phyloP scores from a whole-genome alignment of 2,888 invertebrate genomes.

The Drosophila vallismaia region DNA sequence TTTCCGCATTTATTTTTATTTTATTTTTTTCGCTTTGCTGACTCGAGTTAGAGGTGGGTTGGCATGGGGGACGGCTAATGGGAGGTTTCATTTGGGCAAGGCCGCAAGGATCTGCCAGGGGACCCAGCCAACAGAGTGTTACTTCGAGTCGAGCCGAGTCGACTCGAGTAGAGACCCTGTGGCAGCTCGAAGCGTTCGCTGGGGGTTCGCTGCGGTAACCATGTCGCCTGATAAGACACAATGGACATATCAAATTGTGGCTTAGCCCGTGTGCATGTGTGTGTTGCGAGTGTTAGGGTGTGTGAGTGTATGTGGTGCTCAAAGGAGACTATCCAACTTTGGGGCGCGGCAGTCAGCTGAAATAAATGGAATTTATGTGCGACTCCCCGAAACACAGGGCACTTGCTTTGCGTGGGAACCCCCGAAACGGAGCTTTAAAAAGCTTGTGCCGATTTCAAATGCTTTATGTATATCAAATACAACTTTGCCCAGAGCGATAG shows the following conservation, averaged over 20 bases:
- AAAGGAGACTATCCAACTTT: conserved; percentile 37
- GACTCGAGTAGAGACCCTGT: conserved; percentile 51
- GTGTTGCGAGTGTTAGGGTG: conserved; percentile 3
- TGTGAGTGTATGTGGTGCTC: conserved; percentile 50
- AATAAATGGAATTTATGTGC: conserved; percentile 78
- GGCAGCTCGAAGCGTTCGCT: conserved; percentile 64
- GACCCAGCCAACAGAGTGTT: conserved; percentile 49
- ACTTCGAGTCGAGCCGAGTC: conserved; percentile 22
- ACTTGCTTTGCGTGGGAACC: conserved; percentile 59
- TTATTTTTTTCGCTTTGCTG: conserved; percentile 13
- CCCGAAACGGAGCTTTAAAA: conserved; percentile 50
- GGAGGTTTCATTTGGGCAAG: conserved; percentile 74
- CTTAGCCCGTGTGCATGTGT: conserved; percentile 67
- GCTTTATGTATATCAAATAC: conserved; percentile 47
- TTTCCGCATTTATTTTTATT: conserved; percentile 7
- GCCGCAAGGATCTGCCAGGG: conserved; percentile 68
- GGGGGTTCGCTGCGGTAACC: conserved; percentile 73
- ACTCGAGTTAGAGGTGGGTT: conserved; percentile 6
- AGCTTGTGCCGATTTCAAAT: conserved; percentile 40
- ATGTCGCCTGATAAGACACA: conserved; percentile 82
- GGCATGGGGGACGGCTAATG: conserved; percentile 3
- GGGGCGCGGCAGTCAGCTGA: conserved; percentile 51
- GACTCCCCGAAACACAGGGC: conserved; percentile 23
- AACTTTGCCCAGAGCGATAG: conserved; percentile 54
- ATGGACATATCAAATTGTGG: conserved; percentile 83